Conservation (phyloP, 2,113 vertebrate species). For the Nasalis larvatus region DNA sequence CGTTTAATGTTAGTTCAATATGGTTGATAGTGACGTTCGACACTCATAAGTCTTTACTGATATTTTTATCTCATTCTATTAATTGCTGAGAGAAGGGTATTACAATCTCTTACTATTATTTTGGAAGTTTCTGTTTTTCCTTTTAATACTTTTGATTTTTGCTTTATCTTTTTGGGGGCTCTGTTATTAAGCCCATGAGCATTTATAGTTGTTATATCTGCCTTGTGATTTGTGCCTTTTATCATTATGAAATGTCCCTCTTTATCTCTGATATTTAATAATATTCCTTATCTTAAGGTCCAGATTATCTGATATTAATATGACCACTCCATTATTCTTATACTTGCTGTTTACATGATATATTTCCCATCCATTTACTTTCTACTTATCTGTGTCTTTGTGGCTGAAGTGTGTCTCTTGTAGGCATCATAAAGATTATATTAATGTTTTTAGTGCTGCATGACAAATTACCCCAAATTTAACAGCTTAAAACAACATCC, state of each 20-base stretch:
- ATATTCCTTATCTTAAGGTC: not conserved
- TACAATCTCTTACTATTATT: not conserved
- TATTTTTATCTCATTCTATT: not conserved
- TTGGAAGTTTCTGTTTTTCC: not conserved
- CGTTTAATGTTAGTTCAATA: not conserved
- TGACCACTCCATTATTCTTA: not conserved
- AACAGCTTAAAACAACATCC: not conserved
- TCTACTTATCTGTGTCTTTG: not conserved
- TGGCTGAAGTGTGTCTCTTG: not conserved
- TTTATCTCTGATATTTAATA: not conserved
- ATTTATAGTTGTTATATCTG: not conserved
- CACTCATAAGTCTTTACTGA: not conserved
- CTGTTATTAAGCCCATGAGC: not conserved
- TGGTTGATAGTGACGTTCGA: not conserved
- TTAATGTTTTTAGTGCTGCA: not conserved
- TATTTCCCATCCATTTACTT: not conserved
- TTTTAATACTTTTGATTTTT: not conserved
- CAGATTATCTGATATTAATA: not conserved
- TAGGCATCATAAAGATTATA: not conserved
- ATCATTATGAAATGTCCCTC: not conserved
- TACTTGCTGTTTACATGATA: not conserved
- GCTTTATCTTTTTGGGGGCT: not conserved
- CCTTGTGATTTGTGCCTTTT: not conserved
- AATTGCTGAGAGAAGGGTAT: not conserved
- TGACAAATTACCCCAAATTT: not conserved